Evolutionary conservation across 1,140 invertebrate genomes (phyloP), one percentile per base, ranked within the genome.

Genomic region (Rhagoletis zephyria): DNA sequence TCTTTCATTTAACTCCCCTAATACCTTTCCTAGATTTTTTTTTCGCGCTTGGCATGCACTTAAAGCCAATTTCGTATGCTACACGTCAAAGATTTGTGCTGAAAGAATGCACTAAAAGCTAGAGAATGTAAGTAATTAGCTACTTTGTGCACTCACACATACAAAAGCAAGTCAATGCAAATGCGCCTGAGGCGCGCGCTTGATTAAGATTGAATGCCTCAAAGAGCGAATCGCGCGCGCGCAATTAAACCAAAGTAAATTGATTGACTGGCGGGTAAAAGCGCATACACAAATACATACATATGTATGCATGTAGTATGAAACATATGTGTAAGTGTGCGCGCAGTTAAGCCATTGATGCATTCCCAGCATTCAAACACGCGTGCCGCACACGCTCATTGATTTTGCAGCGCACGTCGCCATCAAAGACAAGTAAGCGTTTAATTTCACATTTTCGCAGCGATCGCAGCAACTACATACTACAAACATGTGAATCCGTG

Each of bases 361-460:
- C 4, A 16, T 56, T 30, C 40, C 30, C 74, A 56, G 1, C 74
- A 56, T 56, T 81, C 74, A 81, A 45, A 56, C 74, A 81, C 30
- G 30, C 30, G 30, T 30, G 30, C 30, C 30, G 30, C 30, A 30
- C 30, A 30, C 30, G 45, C 48, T 56, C 45, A 81, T 81, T 81
- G 74, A 81, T 81, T 56, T n/a, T 30, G 4, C 74, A 81, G 48
- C 74, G 74, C 74, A 81, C 74, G 74, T 81, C 74, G n/a, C 9
- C 70, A 45, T 7, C 70, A 77, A 77, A 77, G 70, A 77, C 45
- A 77, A 77, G 70, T 77, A 30, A 81, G 48, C 74, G 56, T 81
- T 81, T 81, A 81, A 81, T 81, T 81, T 81, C 74, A 81, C 74
- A 51, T 81, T 81, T 81, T 81, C 14, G n/a, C 74, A 56, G 19